Percentiles rank a stretch among this genome's conserved stretches.
Conservation (phyloP, 2,888 invertebrate species). For the Hymenopus coronatus region DNA sequence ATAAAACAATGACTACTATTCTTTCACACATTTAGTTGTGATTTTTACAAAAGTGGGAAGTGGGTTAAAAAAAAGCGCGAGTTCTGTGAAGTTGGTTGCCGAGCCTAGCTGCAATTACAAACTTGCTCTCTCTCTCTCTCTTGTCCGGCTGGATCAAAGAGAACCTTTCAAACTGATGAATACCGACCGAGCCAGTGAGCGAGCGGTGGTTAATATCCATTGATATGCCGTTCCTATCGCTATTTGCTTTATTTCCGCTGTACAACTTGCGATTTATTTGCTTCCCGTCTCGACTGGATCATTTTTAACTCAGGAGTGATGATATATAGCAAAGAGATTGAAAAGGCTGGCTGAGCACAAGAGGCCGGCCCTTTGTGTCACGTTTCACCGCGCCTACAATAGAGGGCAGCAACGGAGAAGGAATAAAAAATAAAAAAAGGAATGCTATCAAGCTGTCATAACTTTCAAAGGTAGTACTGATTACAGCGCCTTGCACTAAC, state of each 20-base stretch:
- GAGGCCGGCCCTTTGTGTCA: not conserved
- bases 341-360: not conserved
- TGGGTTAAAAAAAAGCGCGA: not conserved
- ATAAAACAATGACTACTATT: too few relatives aligned
- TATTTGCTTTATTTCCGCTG: not conserved
- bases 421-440: not conserved
- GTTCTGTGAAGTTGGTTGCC: not conserved
- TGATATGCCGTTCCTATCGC: not conserved
- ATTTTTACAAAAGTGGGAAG: not conserved
- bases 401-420: not conserved
- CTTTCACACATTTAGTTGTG: too few relatives aligned
- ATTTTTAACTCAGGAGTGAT: constrained; percentile 1
- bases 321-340: not conserved
- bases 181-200: not conserved
- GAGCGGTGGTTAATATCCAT: constrained; percentile 8
- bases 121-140: not conserved
- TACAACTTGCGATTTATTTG: constrained; percentile 13
- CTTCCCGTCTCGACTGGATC: constrained; percentile 13
- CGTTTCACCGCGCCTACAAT: not conserved
- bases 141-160: constrained; percentile 14
- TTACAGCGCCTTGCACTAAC: not conserved
- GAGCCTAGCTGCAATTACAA: not conserved
- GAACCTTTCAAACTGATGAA: constrained; percentile 14
- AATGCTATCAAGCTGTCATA: not conserved
- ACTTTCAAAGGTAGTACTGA: not conserved